Base-by-base conservation (phyloP, 2,797 vertebrate species). In the Valencia hispanica region DNA sequence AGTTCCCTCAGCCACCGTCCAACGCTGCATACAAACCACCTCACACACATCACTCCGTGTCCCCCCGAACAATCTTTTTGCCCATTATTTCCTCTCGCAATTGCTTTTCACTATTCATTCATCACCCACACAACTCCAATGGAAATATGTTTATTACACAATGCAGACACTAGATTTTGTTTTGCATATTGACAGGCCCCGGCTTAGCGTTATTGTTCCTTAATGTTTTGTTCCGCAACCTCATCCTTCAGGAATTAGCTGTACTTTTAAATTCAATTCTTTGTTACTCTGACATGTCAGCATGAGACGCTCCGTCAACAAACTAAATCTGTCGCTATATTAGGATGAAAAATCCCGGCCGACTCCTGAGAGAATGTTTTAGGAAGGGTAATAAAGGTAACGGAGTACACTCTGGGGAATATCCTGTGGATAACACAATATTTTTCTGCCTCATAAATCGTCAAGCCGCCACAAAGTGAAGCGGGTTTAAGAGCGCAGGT, bases 161-260 rank as follows among this genome's bases (percentile, higher is more conserved):
- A 72, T 2, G 57, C 68, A 77, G 22, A 78, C 2, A 22, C 53
- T 17, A 55, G 27, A 70, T 70, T 68, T 45, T 50, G 75, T 73
- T 91, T 79, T 84, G 82, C 86, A 85, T 91, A 79, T 84, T 83
- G 78, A 87, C 61, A 66, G 76, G 47, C 68, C 50, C 55, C 55
- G 66, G 20, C 63, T 69, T 6, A 1, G 30, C n/a, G 3, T 27
- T 34, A 22, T 59, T 14, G 34, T 50, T 30, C 71, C 18, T 59
- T 27, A 39, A 43, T 39, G 75, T 80, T 59, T 72, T 76, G 18
- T 53, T 50, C 48, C 68, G 25, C n/a, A 73, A 66, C 55, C 59
- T 8, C 66, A 61, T 36, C 53, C 72, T 78, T 79, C 34, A 57
- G 43, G 55, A 77, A 68, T 78, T 22, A 82, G 51, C 43, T 20